Conservation (phyloP, 2,888 invertebrate species). For the Cataglyphis altisquamis region DNA sequence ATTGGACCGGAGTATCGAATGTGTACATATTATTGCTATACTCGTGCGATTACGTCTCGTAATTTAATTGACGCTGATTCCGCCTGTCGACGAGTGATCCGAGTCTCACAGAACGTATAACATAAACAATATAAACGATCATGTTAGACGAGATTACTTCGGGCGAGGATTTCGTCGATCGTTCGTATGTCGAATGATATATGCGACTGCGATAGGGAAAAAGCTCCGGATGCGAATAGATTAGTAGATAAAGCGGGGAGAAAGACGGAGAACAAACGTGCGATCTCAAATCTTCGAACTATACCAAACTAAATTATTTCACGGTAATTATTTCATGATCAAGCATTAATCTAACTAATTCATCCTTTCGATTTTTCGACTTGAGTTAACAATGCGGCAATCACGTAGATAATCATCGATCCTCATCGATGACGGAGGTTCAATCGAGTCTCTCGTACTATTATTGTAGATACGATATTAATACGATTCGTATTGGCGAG, state of each 20-base stretch:
- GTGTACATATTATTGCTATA: slow-evolving; percentile 63
- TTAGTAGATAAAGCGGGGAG: slow-evolving; percentile 27
- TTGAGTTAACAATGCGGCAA: slow-evolving; percentile 49
- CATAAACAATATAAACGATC: slow-evolving; percentile 9
- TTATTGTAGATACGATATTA: slow-evolving; percentile 15
- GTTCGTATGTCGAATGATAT: slow-evolving; percentile 2
- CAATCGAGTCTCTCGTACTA: slow-evolving; percentile 15
- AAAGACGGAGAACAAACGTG: slow-evolving; percentile 62
- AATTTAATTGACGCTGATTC: slow-evolving; percentile 72
- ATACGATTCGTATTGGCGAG: slow-evolving; percentile 25
- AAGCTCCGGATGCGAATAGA: slow-evolving; percentile 48
- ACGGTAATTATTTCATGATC: slow-evolving; percentile 30
- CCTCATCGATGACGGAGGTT: slow-evolving; percentile 46
- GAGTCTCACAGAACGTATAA: slow-evolving; percentile 54
- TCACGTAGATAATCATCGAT: slow-evolving; percentile 54
- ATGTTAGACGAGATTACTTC: slow-evolving; percentile 20
- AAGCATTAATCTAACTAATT: slow-evolving; percentile 34
- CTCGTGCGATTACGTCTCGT: slow-evolving; percentile 71
- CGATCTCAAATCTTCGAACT: slow-evolving; percentile 78
- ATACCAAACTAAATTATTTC: slow-evolving; percentile 79
- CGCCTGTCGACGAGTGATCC: slow-evolving; percentile 46
- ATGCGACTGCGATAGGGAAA: slow-evolving; percentile 23
- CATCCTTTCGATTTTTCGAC: slow-evolving; percentile 18
- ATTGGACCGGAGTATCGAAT: slow-evolving; percentile 52
- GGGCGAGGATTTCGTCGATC: slow-evolving; percentile 45